phyloP scores from a whole-genome alignment of 2,113 vertebrate species.

The Eretmochelys imbricata region DNA sequence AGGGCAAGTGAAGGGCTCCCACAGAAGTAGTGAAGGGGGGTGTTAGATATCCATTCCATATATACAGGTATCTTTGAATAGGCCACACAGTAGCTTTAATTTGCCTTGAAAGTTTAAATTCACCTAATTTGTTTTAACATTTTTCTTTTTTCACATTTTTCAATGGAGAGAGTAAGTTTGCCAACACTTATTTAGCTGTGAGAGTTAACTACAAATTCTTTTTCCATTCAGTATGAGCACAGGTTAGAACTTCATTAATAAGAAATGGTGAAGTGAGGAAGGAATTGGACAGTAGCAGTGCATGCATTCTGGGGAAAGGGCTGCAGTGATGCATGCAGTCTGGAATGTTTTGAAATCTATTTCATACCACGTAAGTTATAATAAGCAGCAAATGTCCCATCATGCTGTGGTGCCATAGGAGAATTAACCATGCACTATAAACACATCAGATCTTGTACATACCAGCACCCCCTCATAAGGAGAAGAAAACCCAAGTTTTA shows the following conservation, averaged over 20 bases:
- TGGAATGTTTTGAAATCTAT: not conserved
- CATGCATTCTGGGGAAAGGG: slow-evolving; percentile 28
- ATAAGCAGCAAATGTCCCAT: not conserved
- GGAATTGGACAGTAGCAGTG: not conserved
- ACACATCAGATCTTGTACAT: slow-evolving; percentile 81
- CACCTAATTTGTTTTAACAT: not conserved
- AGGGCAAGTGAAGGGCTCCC: not conserved
- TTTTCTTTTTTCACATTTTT: not conserved
- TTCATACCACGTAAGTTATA: not conserved
- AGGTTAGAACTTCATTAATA: not conserved
- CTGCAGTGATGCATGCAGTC: slow-evolving; percentile 50
- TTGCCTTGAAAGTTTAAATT: not conserved
- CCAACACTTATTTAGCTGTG: slow-evolving; percentile 24
- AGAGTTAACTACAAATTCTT: not conserved
- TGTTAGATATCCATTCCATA: slow-evolving; percentile 21
- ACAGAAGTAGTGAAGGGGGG: not conserved
- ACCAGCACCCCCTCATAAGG: slow-evolving; percentile 95
- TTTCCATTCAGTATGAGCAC: not conserved
- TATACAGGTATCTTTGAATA: not conserved
- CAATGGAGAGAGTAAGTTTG: not conserved
- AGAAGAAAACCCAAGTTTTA: slow-evolving; percentile 95
- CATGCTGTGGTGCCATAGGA: slow-evolving; percentile 30
- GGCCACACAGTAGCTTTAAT: not conserved
- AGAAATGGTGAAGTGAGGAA: not conserved
- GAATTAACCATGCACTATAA: slow-evolving; percentile 45